Evolutionary conservation across 2,797 vertebrate genomes (phyloP).

Genomic region (Zenarchopterus dispar): DNA sequence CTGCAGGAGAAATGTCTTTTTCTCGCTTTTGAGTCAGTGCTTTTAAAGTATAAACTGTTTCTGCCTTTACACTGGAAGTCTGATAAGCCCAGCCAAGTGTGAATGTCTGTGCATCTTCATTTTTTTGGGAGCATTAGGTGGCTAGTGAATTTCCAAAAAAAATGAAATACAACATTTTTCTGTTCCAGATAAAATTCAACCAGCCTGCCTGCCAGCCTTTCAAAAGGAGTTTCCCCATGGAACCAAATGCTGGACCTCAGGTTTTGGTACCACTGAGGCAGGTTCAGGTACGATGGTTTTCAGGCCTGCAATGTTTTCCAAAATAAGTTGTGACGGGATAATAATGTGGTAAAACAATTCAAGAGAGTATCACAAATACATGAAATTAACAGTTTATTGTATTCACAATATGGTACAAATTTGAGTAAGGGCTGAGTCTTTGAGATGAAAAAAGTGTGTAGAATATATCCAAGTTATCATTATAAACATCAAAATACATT

Average conservation of each 20-base stretch:
- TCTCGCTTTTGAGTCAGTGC: slow-evolving; percentile 6
- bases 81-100: slow-evolving; percentile 12
- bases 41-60: slow-evolving; percentile 19
- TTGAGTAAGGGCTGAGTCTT: no score
- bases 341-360: no score
- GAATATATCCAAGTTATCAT: no score
- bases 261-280: slow-evolving; percentile 84
- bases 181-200: slow-evolving; percentile 84
- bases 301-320: no score
- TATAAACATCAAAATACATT: no score
- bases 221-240: slow-evolving; percentile 79
- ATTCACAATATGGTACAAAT: no score
- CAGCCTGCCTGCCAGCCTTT: slow-evolving; percentile 87
- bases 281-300: slow-evolving; percentile 55
- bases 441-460: no score
- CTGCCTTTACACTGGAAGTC: slow-evolving; percentile 15
- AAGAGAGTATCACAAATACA: no score
- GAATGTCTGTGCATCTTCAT: neutral
- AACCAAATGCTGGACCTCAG: slow-evolving; percentile 87
- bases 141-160: slow-evolving; percentile 1
- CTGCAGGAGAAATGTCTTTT: neutral
- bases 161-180: slow-evolving; percentile 16
- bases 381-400: no score
- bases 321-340: no score
- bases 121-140: neutral